Base-by-base conservation (phyloP, 2,888 invertebrate species). In the Muschampia plurimacula region DNA sequence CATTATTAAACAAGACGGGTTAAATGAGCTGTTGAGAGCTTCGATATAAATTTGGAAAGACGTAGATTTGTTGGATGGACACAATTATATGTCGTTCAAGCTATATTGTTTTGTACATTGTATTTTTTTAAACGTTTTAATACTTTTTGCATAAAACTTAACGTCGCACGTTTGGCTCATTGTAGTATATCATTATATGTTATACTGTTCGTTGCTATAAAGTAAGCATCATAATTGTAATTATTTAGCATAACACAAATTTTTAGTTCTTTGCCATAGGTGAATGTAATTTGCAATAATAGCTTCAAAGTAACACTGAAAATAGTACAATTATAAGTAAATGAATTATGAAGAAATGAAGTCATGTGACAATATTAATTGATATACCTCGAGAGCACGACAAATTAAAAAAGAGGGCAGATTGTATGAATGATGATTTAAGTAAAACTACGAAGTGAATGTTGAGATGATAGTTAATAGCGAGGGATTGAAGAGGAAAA, bases 21-120 rank as follows among this genome's bases (percentile, higher is more conserved):
- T 28, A 52, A 55, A 44, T 64, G 69, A 32, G 52, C 69, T 32
- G 64, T n/a, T 8, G 55, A 10, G 28, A 55, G 63, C 39, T 46
- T 67, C 22, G 9, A 9, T n/a, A 36, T 36, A 28, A 59, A 46
- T 32, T 57, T 4, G 32, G n/a, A 57, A 57, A 57, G 22, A 28
- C 57, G 57, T 57, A 28, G 57, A 12, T 28, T 12, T 57, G 32
- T 32, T 9, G 28, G 15, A 12, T 1, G 10, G 0, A 55, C 22
- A 8, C 22, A 10, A 55, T 22, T 46, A 9, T 46, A 9, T n/a
- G n/a, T n/a, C n/a, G n/a, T n/a, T n/a, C n/a, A n/a, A n/a, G n/a
- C n/a, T n/a, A n/a, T n/a, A n/a, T n/a, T n/a, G n/a, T n/a, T n/a
- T n/a, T n/a, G n/a, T n/a, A n/a, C n/a, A n/a, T n/a, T n/a, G n/a